These are phyloP conservation scores for Pseudococcus jackbeardsleyi DNA, from an alignment of 2,888 invertebrate species.

Conservation along the genomic window DNA sequence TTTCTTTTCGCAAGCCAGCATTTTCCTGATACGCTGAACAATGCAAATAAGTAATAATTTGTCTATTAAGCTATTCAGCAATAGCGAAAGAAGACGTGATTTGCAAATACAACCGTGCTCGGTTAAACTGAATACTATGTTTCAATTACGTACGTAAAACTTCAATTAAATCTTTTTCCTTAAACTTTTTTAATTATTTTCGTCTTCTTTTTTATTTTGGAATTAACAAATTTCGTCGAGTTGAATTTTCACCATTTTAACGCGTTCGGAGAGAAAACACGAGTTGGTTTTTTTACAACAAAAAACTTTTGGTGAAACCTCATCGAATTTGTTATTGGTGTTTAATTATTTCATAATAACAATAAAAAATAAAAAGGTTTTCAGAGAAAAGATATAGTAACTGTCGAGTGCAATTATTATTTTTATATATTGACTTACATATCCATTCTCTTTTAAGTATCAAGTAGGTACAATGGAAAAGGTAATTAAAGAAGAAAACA, in stretches of 20 bases:
- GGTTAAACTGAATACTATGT: background rate
- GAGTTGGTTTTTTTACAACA: background rate
- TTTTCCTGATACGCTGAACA: background rate
- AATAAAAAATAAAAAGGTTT: background rate
- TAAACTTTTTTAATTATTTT: slow-evolving; percentile 44
- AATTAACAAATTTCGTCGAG: background rate
- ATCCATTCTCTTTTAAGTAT: background rate
- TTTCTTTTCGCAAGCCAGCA: no score
- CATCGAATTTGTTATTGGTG: background rate
- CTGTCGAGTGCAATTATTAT: background rate
- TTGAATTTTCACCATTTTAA: background rate
- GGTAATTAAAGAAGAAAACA: background rate
- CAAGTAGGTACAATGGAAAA: background rate
- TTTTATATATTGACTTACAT: background rate
- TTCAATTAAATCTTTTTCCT: background rate
- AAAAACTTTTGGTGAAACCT: background rate
- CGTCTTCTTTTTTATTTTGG: background rate
- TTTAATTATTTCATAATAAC: slow-evolving; percentile 5
- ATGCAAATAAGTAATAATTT: slow-evolving; percentile 45
- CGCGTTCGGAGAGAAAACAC: background rate
- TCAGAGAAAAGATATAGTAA: background rate
- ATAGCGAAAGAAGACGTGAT: background rate
- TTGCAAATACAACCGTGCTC: slow-evolving; percentile 1
- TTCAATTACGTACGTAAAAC: background rate
- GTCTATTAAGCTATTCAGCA: slow-evolving; percentile 27